phyloP scores from a whole-genome alignment of 2,888 invertebrate genomes.

The Toxonevra muliebris region DNA sequence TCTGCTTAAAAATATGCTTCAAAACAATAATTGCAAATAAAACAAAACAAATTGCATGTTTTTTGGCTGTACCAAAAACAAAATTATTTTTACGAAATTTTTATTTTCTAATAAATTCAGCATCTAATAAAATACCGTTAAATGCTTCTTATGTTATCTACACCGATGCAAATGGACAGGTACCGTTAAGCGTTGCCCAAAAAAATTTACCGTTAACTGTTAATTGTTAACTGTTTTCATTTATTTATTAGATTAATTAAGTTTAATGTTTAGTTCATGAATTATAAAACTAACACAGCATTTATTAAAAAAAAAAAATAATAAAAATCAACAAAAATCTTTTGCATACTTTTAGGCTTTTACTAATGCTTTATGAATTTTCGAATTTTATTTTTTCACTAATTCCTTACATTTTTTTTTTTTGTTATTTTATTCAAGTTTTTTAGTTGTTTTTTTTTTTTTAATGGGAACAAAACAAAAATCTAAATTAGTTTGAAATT shows the following conservation, averaged over 20 bases:
- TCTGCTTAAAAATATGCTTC: slow-evolving; percentile 1
- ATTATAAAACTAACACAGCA: not conserved
- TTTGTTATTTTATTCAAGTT: too few relatives aligned
- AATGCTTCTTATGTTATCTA: slow-evolving; percentile 95
- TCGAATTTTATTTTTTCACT: too few relatives aligned
- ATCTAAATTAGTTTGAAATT: not conserved
- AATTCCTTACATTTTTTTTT: too few relatives aligned
- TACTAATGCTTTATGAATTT: not conserved
- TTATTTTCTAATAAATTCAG: slow-evolving; percentile 40
- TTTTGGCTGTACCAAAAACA: slow-evolving; percentile 30
- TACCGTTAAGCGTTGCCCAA: slow-evolving; percentile 64
- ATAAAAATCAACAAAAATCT: too few relatives aligned
- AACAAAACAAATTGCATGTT: slow-evolving; percentile 24
- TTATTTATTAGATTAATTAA: not conserved
- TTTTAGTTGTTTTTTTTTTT: too few relatives aligned
- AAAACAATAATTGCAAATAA: slow-evolving; percentile 6
- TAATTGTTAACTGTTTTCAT: not conserved
- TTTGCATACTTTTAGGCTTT: slow-evolving; percentile 6
- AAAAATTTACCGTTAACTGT: not conserved
- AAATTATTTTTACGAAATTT: too few relatives aligned
- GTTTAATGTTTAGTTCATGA: not conserved
- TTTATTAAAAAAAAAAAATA: too few relatives aligned
- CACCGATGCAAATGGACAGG: slow-evolving; percentile 96
- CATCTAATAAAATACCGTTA: slow-evolving; percentile 75
- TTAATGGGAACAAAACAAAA: too few relatives aligned